Base-by-base conservation (phyloP, 2,113 vertebrate genomes). In the Antigone vipio region DNA sequence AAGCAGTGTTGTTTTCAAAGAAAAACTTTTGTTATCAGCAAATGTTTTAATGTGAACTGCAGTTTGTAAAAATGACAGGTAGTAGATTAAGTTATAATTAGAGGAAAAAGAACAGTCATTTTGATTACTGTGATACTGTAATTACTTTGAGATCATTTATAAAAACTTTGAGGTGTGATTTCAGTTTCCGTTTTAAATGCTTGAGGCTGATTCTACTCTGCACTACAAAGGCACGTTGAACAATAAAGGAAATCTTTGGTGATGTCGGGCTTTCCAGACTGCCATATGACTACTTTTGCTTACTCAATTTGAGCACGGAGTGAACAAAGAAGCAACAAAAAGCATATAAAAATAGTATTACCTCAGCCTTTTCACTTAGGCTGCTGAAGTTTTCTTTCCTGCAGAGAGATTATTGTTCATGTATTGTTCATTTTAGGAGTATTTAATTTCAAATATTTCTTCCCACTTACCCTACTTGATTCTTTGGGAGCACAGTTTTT, bases 121-220 rank as follows among this genome's bases (percentile, higher is more conserved):
- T 97, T 97, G 80, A 81, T 95, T 98, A 91, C 74, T 86, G 74
- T 95, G 92, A 91, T 97, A 77, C 85, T 97, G 13, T 88, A 96
- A 92, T 96, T 94, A 73, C 69, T 92, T 97, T 66, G 89, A 89
- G 85, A 95, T 96, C 26, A 90, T 67, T 93, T 92, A 76, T 78
- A 85, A 72, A 26, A 90, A 78, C 72, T 97, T 96, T 68, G 78
- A 93, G 91, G 75, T 85, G 74, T 66, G 60, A 88, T 95, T 93
- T 95, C 42, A 93, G 83, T 95, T 97, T 96, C 80, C 59, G 94
- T 68, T 97, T 93, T 59, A 74, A 95, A 74, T 59, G 71, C 84
- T 85, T 95, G 53, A 92, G 59, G 86, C 78, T 84, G 88, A 95
- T 97, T 86, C 92, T 97, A 88, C 69, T 62, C 81, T 95, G 76